phyloP scores from a whole-genome alignment of 2,888 invertebrate species.

The Rutpela maculata region DNA sequence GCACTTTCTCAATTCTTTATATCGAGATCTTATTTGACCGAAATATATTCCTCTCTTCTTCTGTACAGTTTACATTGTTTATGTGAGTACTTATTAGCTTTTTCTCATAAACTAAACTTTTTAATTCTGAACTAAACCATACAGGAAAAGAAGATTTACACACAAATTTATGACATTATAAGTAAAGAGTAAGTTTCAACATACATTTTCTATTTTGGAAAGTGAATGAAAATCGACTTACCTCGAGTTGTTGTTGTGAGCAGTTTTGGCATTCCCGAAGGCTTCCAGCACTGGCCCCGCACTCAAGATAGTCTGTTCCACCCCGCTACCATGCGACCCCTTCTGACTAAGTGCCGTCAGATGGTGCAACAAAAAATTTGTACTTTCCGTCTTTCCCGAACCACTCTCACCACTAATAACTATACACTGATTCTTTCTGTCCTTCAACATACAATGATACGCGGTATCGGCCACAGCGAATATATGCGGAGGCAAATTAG shows the following conservation, averaged over 20 bases:
- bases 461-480: constrained; percentile 97
- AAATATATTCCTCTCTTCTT: too few relatives aligned
- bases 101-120: too few relatives aligned
- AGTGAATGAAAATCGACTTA: constrained; percentile 38
- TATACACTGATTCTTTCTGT: constrained; percentile 93
- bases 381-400: constrained; percentile 97
- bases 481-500: constrained; percentile 96
- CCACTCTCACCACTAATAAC: constrained; percentile 97
- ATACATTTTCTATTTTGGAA: neutral
- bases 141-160: too few relatives aligned
- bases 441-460: constrained; percentile 95
- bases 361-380: constrained; percentile 95
- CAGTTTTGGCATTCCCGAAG: constrained; percentile 98
- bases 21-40: too few relatives aligned
- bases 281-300: constrained; percentile 98
- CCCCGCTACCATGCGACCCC: constrained; percentile 95
- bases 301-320: constrained; percentile 96
- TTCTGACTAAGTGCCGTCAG: constrained; percentile 96
- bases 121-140: too few relatives aligned
- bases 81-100: too few relatives aligned
- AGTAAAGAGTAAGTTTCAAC: too few relatives aligned
- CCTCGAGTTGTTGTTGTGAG: constrained; percentile 95
- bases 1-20: too few relatives aligned
- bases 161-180: too few relatives aligned
- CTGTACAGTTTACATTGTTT: too few relatives aligned